Evolutionary conservation across 1,140 invertebrate species (phyloP), one percentile per base, ranked within the genome.

Genomic region (Sinonovacula constricta): DNA sequence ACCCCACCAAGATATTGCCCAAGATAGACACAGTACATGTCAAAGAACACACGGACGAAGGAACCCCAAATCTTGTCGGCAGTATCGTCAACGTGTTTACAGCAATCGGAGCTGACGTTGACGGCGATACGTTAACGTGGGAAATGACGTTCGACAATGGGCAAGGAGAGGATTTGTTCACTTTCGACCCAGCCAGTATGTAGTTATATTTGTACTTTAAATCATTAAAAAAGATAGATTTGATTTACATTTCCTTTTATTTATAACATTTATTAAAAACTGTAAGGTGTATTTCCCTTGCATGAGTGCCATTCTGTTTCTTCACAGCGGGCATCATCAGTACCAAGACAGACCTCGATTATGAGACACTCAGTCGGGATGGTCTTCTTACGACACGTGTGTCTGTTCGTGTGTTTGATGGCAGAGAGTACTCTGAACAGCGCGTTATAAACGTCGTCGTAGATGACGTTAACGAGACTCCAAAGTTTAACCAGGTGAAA

Each of bases 391-490:
- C 33, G 0, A 76, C 72, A 22, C 15, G 0, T 3, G 72, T 59
- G 1, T n/a, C 26, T 24, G 39, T 76, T 14, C 62, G 63, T 22
- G 53, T 49, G 3, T 67, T 36, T 26, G 72, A 76, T 34, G 62
- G 63, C 2, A 15, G 72, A 18, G 72, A 76, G 33, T 67, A 76
- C 30, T 76, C 72, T 1, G 53, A 57, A n/a, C 22, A 7, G 5
- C 45, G 53, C n/a, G 18, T 3, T 24, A 14, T 76, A 1, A 7
- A 67, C 5, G 57, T 76, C 24, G 33, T 30, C 3, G 62, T 76
- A 3, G 34, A 51, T 18, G 72, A 76, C 49, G 62, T 57, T 14
- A 76, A 76, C 49, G 72, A 76, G 39, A 67, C n/a, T 26, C 72
- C 72, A 15, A n/a, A 4, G n/a, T 67, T 76, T 39, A 26, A 54